These are phyloP conservation scores for Masticophis lateralis DNA, from an alignment of 2,797 vertebrate genomes.

Conservation along the genomic window DNA sequence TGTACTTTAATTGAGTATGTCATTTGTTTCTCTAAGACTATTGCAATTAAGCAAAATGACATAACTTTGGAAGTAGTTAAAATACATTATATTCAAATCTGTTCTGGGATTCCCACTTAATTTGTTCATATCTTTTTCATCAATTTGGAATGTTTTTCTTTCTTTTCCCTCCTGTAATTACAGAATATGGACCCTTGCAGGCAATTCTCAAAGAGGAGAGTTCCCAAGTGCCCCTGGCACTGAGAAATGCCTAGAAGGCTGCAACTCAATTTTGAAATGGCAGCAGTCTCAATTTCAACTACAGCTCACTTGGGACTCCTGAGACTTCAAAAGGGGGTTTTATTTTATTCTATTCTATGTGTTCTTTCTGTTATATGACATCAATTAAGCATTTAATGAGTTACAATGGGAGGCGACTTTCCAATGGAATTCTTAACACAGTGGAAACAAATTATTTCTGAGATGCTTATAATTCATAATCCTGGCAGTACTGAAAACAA, in stretches of 20 bases:
- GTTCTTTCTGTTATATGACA: conserved; percentile 54
- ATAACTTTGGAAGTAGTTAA: neutral
- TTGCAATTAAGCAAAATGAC: neutral
- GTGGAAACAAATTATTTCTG: conserved; percentile 61
- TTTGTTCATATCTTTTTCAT: conserved; percentile 52
- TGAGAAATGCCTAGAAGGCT: conserved; percentile 60
- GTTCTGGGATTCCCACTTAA: conserved; percentile 25
- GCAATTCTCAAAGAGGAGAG: conserved; percentile 51
- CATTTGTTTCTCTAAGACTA: neutral
- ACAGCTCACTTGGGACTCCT: conserved; percentile 29
- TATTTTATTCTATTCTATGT: neutral
- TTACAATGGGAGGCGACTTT: conserved; percentile 64
- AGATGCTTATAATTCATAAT: conserved; percentile 58
- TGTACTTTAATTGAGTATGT: neutral
- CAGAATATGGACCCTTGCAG: conserved; percentile 55
- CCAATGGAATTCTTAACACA: conserved; percentile 56
- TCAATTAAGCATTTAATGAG: conserved; percentile 64
- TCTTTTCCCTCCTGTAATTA: conserved; percentile 51
- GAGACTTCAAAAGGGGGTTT: neutral
- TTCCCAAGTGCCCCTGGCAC: conserved; percentile 49
- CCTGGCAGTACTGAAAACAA: conserved; percentile 53
- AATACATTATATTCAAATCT: neutral
- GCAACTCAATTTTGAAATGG: conserved; percentile 56
- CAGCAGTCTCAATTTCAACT: conserved; percentile 28
- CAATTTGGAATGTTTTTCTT: conserved; percentile 60